Evolutionary conservation across 1,140 invertebrate species (phyloP), one percentile per base, ranked within the genome.

Genomic region (Drosophila sproati): DNA sequence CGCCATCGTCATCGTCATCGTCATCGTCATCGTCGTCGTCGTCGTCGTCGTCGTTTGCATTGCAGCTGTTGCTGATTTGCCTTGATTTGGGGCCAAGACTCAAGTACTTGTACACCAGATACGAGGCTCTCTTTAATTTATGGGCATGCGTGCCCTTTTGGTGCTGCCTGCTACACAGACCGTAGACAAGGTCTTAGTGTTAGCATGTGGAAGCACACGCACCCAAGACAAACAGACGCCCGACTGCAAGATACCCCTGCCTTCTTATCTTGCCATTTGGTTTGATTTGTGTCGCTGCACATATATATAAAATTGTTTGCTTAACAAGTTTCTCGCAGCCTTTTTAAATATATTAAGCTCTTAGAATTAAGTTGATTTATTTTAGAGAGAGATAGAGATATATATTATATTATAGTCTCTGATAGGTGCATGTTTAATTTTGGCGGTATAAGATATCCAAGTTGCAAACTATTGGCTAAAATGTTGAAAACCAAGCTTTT

Each of bases 11-110:
- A 32, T 61, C 41, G 47, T 35, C 43, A 45, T 51, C 52, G 31
- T 45, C 39, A 32, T 61, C 41, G 47, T 35, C 43, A 45, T 51
- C 41, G 47, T 35, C 43, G 48, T 51, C 52, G 31, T 45, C 39
- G 37, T 61, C 41, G 5, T 7, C 32, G 29, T 61, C 39, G 28
- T 48, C 43, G 48, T 39, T 52, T 37, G 51, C 43, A 50, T 59
- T 35, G 64, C 62, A 41, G 54, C 54, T 54, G n/a, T 61, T 69
- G 75, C 82, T 73, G 82, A 87, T 86, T 82, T 79, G 82, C 71
- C 54, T 73, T 77, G 83, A 79, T 86, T 86, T 70, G 75, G 78
- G 63, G 74, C 78, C 78, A 86, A 72, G 66, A 73, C 64, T 70
- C 73, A 75, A 85, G 73, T 83, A 43, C 39, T 43, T 43, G 39